Conservation (phyloP, 2,888 invertebrate genomes). For the Asteroscopus sphinx region DNA sequence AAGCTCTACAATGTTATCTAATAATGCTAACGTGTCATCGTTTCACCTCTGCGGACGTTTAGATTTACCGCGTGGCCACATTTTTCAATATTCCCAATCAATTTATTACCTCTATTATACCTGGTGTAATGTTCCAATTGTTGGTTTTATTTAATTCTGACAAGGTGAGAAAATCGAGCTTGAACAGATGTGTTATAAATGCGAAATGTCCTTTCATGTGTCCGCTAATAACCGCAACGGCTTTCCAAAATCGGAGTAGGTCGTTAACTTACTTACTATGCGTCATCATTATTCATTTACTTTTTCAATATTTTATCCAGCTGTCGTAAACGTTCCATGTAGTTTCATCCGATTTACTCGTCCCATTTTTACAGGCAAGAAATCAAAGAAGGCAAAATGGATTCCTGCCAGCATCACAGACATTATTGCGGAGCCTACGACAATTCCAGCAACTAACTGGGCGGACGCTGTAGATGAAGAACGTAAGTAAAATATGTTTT, state of each 20-base stretch:
- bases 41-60: conserved; percentile 88
- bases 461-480: conserved; percentile 96
- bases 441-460: conserved; percentile 91
- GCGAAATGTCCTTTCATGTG: conserved; percentile 64
- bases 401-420: conserved; percentile 94
- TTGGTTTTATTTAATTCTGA: conserved; percentile 46
- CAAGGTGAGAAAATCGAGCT: conserved; percentile 55
- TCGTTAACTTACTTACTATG: conserved; percentile 83
- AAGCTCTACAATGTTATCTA: conserved; percentile 72
- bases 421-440: conserved; percentile 93
- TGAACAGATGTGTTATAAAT: conserved; percentile 60
- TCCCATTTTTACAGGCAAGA: conserved; percentile 91
- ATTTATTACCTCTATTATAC: conserved; percentile 62
- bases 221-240: conserved; percentile 83
- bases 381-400: conserved; percentile 96
- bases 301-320: conserved; percentile 43
- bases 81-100: conserved; percentile 74
- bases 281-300: conserved; percentile 81
- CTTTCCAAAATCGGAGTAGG: conserved; percentile 84
- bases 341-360: conserved; percentile 43
- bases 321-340: conserved; percentile 46
- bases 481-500: conserved; percentile 85
- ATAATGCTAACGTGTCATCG: conserved; percentile 89
- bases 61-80: conserved; percentile 90
- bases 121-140: conserved; percentile 52